Evolutionary conservation across 2,888 invertebrate genomes (phyloP), one percentile per base, ranked within the genome.

Genomic region (Caenorhabditis zanzibari): DNA sequence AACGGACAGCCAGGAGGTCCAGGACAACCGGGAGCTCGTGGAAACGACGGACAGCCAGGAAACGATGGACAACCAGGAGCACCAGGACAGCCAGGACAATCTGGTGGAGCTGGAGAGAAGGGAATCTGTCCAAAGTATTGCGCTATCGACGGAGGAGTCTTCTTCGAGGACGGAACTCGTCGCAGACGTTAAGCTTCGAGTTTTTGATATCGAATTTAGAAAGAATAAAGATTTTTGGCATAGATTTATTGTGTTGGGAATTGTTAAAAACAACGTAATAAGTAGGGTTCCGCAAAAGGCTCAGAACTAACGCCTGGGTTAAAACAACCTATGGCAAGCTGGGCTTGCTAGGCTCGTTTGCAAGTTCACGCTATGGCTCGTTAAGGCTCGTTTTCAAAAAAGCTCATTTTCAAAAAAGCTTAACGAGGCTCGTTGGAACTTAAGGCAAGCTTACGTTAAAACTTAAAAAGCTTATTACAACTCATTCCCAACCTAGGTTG

Each of bases 121-220:
- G 82, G 82, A 77, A 82, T 82, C 73, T 82, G 82, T 61, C 82
- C 82, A 49, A 82, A 82, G 72, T 89, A 89, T 74, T 89, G 89
- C 82, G 86, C 89, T 52, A 79, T 85, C 80, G 88, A 88, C 56
- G 88, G 88, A 59, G 88, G 88, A 72, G 86, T 88, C 76, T 88
- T 88, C 87, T 88, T 89, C 86, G 88, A 87, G 76, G 88, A 88
- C 71, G 89, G 89, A 84, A 88, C 85, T 49, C 72, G 81, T n/a
- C 58, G 82, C 56, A 52, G 81, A 66, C 63, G 75, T 69, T 81
- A 69, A 63, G 63, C 26, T 19, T 47, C 19, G n/a, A 19, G 19
- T 16, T 1, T 26, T 12, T 58, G 58, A 54, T n/a, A 26, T n/a
- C n/a, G n/a, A n/a, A n/a, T n/a, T n/a, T n/a, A 61, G 61, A 26